Evolutionary conservation across 2,797 vertebrate species (phyloP), one percentile per base, ranked within the genome.

Genomic region (Falco columbarius): DNA sequence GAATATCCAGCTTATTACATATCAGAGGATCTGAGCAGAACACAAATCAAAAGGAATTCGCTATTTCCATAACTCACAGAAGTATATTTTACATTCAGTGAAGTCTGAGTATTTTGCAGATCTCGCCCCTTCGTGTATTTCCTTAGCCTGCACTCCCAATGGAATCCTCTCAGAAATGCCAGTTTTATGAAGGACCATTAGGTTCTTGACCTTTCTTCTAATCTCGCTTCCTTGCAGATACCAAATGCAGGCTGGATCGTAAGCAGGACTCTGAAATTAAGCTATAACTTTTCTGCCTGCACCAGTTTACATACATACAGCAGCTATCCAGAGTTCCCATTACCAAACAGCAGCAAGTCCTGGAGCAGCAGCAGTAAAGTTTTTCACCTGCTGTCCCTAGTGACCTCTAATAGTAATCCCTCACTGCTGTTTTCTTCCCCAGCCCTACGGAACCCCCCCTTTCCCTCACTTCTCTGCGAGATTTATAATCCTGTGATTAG

Each of bases 231-330:
- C 85, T 73, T 65, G 30, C 52, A 90, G 80, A 49, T 46, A 55
- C 5, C 42, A 88, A 61, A 82, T 17, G 29, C 54, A 86, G 52
- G 59, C 42, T 47, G 12, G 17, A 62, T n/a, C 20, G 30, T 36
- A 66, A 80, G 32, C 56, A 77, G 21, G 22, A 29, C n/a, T 82
- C 72, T 26, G 38, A 79, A 89, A 55, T 49, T 12, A 54, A 92
- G 58, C 83, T 54, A 1, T 49, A 63, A 67, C 15, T 68, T 72
- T 63, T 73, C 61, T 71, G 59, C 44, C 34, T 72, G 40, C 54
- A 63, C 26, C 52, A 71, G 18, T 9, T 80, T 6, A 52, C 0
- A 0, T 6, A 52, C 0, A 0, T 22, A 21, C 74, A 32, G 63
- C 3, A 54, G 30, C 21, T 77, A 14, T 4, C 54, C 34, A 26